Percentiles rank a stretch among this genome's conserved stretches.
Evolutionary conservation across 2,113 vertebrate genomes (phyloP).

Genomic region (Entelurus aequoreus): DNA sequence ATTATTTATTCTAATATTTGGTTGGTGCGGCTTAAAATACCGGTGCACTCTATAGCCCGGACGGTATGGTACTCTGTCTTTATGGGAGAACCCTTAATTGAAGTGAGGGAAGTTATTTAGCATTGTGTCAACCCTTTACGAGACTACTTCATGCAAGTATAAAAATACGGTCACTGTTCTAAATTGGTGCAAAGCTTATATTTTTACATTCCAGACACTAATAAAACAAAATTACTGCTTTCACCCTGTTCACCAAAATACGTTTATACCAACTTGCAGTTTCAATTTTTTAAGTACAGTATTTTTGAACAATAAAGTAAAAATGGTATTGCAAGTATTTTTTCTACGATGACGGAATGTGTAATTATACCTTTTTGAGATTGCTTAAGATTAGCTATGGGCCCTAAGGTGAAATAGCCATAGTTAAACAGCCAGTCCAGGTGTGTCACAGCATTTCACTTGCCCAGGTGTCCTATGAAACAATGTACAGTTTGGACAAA

Average conservation of each 20-base stretch:
- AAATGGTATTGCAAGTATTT: neutral
- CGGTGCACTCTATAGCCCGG: too few relatives aligned
- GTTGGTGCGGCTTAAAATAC: too few relatives aligned
- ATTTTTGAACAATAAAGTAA: neutral
- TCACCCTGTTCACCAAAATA: neutral
- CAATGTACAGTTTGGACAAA: slow-evolving; percentile 24
- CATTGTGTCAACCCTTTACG: neutral
- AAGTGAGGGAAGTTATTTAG: neutral
- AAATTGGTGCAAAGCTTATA: neutral
- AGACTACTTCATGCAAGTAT: neutral
- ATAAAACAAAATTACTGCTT: neutral
- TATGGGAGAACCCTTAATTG: too few relatives aligned
- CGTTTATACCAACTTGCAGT: neutral
- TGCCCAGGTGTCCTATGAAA: slow-evolving; percentile 49
- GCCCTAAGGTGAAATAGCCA: slow-evolving; percentile 20
- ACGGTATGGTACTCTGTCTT: too few relatives aligned
- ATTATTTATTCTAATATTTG: too few relatives aligned
- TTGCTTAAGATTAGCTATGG: neutral
- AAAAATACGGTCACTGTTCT: neutral
- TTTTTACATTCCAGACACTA: neutral
- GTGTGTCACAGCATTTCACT: slow-evolving; percentile 35
- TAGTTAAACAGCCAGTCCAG: slow-evolving; percentile 32
- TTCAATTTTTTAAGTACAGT: neutral
- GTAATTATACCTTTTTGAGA: neutral
- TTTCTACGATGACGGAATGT: neutral